Evolutionary conservation across 2,113 vertebrate species (phyloP).

Genomic region (Cryptotis parvus): DNA sequence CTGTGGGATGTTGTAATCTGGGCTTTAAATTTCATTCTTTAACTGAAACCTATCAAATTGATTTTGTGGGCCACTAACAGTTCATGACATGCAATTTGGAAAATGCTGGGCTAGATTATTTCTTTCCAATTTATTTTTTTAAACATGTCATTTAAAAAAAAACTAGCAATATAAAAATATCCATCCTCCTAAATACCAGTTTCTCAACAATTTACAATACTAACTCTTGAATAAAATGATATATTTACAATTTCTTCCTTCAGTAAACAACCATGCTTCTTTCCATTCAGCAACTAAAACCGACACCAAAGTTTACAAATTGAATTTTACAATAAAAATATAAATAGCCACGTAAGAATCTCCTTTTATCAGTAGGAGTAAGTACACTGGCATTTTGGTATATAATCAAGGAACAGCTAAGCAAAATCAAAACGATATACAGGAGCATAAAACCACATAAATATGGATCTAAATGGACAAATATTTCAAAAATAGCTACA

Average conservation of each 20-base stretch:
- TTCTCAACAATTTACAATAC: slow-evolving; percentile 14
- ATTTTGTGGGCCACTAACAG: not conserved
- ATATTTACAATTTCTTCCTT: not conserved
- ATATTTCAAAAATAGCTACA: slow-evolving; percentile 43
- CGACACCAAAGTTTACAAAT: not conserved
- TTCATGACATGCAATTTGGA: not conserved
- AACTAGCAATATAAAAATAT: slow-evolving; percentile 42
- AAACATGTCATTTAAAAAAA: slow-evolving; percentile 32
- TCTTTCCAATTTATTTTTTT: slow-evolving; percentile 39
- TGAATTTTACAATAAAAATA: not conserved
- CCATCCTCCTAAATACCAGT: slow-evolving; percentile 9
- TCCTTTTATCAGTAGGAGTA: not conserved
- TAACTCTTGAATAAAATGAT: slow-evolving; percentile 8
- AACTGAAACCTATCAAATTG: not conserved
- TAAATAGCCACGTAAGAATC: slow-evolving; percentile 28
- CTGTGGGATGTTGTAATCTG: not conserved
- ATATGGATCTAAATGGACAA: slow-evolving; percentile 50
- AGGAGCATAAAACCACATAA: not conserved
- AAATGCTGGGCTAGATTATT: slow-evolving; percentile 34
- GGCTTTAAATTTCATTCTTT: not conserved
- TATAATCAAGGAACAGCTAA: not conserved
- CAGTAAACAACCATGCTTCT: not conserved
- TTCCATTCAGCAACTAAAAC: not conserved
- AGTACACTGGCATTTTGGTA: slow-evolving; percentile 19
- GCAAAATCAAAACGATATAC: not conserved